These are phyloP conservation scores for Drosophila lutescens DNA, from an alignment of 2,888 invertebrate species.

Conservation along the genomic window DNA sequence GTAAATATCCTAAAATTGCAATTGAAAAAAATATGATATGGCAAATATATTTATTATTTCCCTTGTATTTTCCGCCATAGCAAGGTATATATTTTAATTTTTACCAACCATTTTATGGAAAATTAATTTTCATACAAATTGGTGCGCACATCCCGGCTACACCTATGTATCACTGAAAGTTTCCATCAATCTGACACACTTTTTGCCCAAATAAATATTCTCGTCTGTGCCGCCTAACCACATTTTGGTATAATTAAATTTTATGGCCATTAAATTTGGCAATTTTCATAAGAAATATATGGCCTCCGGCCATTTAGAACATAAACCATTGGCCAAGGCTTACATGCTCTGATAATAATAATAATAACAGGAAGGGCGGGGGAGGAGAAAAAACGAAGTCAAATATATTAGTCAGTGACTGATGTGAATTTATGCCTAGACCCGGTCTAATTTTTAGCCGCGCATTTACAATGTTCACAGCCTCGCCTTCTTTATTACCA, in stretches of 20 bases:
- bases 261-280: slow-evolving; percentile 75
- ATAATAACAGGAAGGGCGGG: slow-evolving; percentile 3
- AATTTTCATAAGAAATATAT: slow-evolving; percentile 73
- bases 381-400: slow-evolving; percentile 12
- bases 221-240: slow-evolving; percentile 23
- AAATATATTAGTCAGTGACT: slow-evolving; percentile 56
- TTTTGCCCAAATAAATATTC: slow-evolving; percentile 11
- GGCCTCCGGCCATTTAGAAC: slow-evolving; percentile 51
- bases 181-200: slow-evolving; percentile 20
- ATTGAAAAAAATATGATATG: too few species aligned
- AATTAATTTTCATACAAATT: slow-evolving; percentile 3
- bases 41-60: too few species aligned
- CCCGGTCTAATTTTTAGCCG: slow-evolving; percentile 65
- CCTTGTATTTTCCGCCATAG: too few species aligned
- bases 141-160: neutral
- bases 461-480: slow-evolving; percentile 73
- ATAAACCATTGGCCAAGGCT: slow-evolving; percentile 69
- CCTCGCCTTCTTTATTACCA: slow-evolving; percentile 48
- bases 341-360: slow-evolving; percentile 61
- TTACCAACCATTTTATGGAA: neutral
- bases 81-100: too few species aligned
- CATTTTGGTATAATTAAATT: slow-evolving; percentile 73
- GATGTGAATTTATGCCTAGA: slow-evolving; percentile 76
- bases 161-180: neutral
- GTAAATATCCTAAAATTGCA: too few species aligned